Evolutionary conservation across 2,113 vertebrate genomes (phyloP), one percentile per base, ranked within the genome.

Genomic region (Thryonomys swinderianus): DNA sequence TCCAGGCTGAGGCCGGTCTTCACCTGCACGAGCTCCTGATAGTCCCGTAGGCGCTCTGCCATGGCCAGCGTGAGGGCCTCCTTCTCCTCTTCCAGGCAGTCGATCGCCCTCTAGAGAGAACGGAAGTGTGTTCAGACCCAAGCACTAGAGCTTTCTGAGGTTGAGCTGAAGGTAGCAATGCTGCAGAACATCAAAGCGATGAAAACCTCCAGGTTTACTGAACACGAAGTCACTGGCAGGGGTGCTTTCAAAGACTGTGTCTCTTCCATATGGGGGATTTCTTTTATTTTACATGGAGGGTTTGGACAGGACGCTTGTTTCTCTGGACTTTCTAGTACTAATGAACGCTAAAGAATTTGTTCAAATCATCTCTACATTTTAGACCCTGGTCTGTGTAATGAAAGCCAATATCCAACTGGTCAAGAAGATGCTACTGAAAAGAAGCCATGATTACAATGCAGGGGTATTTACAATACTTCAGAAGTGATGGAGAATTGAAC

Each of bases 1-100:
- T 99, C 99, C 96, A 99, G 98, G 94, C 99, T 99, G 81, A 99
- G 99, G 64, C 99, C 98, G 27, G 99, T 99, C 98, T 99, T 99
- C 97, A 99, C 99, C 96, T 99, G 99, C 93, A 99, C 97, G 11
- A 99, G 99, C 0, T 99, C 98, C 94, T 99, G 99, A 76, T 99
- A 99, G 69, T 99, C 99, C 89, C 97, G 98, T 89, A 99, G 98
- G 96, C 99, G 99, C 64, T 99, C 98, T 1, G 98, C 98, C 95
- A 99, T 99, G 7, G 97, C 98, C 53, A 97, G 79, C 12, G 98
- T 99, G 93, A 99, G 98, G 96, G 98, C 91, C 45, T 98, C 98
- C 95, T 99, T 99, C 96, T 99, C 99, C 9, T 99, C 98, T 97
- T 99, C 99, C 96, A 99, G 98, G 95, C 99, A 97, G 0, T 99